Base-by-base conservation (phyloP, 2,888 invertebrate species). In the Uloborus plumipes region DNA sequence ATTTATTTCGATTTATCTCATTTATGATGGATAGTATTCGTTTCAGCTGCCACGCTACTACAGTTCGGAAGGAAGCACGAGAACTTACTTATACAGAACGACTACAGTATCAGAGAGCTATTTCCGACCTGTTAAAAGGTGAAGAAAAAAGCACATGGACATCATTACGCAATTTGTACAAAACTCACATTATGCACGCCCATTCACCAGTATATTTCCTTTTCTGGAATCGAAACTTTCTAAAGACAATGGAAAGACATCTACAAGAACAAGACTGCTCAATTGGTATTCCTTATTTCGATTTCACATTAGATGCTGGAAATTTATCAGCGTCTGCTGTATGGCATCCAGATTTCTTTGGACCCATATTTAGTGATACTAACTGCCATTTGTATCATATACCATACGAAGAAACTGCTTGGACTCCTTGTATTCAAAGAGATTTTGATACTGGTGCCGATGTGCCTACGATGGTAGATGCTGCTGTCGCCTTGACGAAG, bases 231-330 rank as follows among this genome's bases (percentile, higher is more conserved):
- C 78, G 89, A 15, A 86, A 87, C 55, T 88, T 87, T 84, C 78
- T 89, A 70, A 84, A 87, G 9, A 81, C 86, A 26, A 86, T 88
- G 62, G 89, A 89, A 76, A 86, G 85, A 50, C 85, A 86, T 20
- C 74, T 89, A 22, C 88, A 88, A 82, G 85, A 86, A n/a, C 80
- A 85, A 31, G 87, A 88, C 76, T 88, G 88, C 79, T 85, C 86
- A 0, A 76, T 88, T 14, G 86, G 87, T 3, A 88, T 89, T 59
- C 89, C 88, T 0, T 89, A 88, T 76, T 89, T 88, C 85, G 89
- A 89, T 85, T 88, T 88, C 87, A 88, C 89, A 31, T 64, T 88
- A n/a, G 88, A 89, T 85, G 87, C 87, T 13, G 88, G 88, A 0
- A 85, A 86, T 53, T 86, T 88, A 49, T 82, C 86, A 20, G 86